Base-by-base conservation (phyloP, 2,113 vertebrate genomes). In the Heterotis niloticus region DNA sequence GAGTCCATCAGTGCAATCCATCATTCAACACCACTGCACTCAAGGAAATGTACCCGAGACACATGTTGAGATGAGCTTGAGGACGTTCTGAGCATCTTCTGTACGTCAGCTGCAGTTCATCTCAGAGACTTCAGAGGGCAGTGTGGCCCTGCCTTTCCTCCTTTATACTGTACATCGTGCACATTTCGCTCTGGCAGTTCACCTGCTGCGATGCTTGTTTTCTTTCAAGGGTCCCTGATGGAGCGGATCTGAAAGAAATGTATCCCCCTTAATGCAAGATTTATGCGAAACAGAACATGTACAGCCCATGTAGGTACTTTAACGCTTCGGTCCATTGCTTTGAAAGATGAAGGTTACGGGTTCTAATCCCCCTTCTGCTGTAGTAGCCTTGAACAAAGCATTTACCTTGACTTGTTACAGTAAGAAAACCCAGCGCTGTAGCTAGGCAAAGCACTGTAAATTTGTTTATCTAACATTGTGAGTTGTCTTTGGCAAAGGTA, bases 71-170 rank as follows among this genome's bases (percentile, higher is more conserved):
- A 29, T n/a, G 17, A 9, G 68, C 26, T 28, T 20, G n/a, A 20
- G 51, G 9, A 24, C 20, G 52, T 67, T 69, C 18, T 65, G 11
- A 16, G 54, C 77, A 56, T 62, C 23, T 78, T 44, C 34, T 44
- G 34, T 7, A 7, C 34, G 34, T 44, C 34, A 17, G 10, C 29
- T 82, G 81, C 76, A 82, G 34, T 84, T 84, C 78, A 57, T 18
- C n/a, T 44, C 17, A 17, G 44, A 56, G 76, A 66, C 85, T 83
- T 82, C 71, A 87, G 85, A 81, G 85, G 85, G 84, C 84, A 82
- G 81, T 85, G 84, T 85, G 78, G 71, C 51, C 81, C 83, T 82
- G 44, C 29, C 60, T 28, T 81, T 78, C 76, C 68, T 44, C 13
- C 54, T 23, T 5, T 54, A 10, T 18, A 68, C 18, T 54, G 5